Percentiles rank a stretch among this genome's conserved stretches.
These are phyloP conservation scores for Vireo griseus DNA, from an alignment of 2,797 vertebrate species.

Conservation along the genomic window DNA sequence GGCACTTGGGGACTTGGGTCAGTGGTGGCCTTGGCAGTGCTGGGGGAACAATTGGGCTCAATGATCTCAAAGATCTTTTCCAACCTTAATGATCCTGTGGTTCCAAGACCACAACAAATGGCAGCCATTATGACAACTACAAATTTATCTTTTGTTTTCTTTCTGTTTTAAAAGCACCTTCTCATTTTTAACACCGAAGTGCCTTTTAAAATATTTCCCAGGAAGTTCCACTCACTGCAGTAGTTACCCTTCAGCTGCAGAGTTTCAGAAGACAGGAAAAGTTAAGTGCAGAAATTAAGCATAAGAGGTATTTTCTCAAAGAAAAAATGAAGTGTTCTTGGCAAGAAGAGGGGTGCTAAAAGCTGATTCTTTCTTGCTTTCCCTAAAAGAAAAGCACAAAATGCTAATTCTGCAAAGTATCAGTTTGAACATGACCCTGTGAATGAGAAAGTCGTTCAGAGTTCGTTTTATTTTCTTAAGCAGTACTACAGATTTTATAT, in stretches of 20 bases:
- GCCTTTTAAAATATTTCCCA: background rate
- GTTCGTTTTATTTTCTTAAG: background rate
- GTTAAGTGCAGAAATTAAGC: background rate
- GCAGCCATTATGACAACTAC: background rate
- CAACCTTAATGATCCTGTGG: background rate
- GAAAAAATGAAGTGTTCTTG: background rate
- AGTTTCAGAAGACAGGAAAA: background rate
- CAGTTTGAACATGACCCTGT: slow-evolving; percentile 6
- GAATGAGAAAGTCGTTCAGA: background rate
- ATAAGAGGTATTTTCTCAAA: background rate
- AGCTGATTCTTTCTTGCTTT: background rate
- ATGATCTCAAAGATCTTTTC: background rate
- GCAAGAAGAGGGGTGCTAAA: background rate
- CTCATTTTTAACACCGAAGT: background rate
- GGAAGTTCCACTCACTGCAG: background rate
- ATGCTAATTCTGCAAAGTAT: background rate
- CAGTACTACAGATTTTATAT: background rate
- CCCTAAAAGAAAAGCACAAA: background rate
- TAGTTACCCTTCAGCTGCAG: background rate
- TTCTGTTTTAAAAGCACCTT: background rate
- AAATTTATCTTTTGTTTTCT: background rate
- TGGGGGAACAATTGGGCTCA: rapidly evolving
- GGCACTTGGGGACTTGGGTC: rapidly evolving
- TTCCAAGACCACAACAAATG: background rate
- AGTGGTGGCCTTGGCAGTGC: background rate